A percentile compares a stretch with the other conserved stretches of the same genome.
phyloP scores from a whole-genome alignment of 2,113 vertebrate species.

The Hepsetus odoe region DNA sequence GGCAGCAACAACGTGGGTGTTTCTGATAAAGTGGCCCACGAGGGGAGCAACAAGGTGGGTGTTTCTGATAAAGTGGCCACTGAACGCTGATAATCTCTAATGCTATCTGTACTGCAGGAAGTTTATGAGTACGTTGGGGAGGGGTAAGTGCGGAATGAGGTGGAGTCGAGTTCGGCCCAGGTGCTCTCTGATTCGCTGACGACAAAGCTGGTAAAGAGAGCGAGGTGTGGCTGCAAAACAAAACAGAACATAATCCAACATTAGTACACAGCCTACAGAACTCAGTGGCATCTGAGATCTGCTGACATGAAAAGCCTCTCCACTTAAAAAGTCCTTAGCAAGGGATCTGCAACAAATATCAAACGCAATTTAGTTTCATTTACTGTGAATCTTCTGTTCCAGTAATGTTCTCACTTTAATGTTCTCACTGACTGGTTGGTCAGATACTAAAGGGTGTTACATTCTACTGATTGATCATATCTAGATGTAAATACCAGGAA shows the following conservation, averaged over 20 bases:
- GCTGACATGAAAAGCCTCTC: too few relatives aligned
- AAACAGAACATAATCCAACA: background rate
- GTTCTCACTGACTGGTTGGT: too few relatives aligned
- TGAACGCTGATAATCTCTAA: background rate
- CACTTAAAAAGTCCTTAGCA: too few relatives aligned
- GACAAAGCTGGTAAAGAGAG: slow-evolving; percentile 87
- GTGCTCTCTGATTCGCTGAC: slow-evolving; percentile 84
- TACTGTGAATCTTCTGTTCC: too few relatives aligned
- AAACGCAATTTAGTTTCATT: too few relatives aligned
- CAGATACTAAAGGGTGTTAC: too few relatives aligned
- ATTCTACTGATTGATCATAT: too few relatives aligned
- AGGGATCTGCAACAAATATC: too few relatives aligned
- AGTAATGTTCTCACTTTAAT: too few relatives aligned
- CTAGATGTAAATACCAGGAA: too few relatives aligned
- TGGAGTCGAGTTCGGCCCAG: slow-evolving; percentile 84
- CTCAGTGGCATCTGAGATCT: too few relatives aligned
- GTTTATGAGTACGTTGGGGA: slow-evolving; percentile 84
- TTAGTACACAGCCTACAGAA: too few relatives aligned
- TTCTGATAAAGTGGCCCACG: background rate
- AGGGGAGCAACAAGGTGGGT: background rate
- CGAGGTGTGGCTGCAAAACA: slow-evolving; percentile 81
- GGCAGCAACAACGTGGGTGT: background rate
- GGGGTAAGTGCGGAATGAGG: slow-evolving; percentile 85
- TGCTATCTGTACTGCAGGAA: slow-evolving; percentile 90
- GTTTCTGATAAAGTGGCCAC: background rate